Conservation (phyloP, 2,888 invertebrate species). For the Labia minor region DNA sequence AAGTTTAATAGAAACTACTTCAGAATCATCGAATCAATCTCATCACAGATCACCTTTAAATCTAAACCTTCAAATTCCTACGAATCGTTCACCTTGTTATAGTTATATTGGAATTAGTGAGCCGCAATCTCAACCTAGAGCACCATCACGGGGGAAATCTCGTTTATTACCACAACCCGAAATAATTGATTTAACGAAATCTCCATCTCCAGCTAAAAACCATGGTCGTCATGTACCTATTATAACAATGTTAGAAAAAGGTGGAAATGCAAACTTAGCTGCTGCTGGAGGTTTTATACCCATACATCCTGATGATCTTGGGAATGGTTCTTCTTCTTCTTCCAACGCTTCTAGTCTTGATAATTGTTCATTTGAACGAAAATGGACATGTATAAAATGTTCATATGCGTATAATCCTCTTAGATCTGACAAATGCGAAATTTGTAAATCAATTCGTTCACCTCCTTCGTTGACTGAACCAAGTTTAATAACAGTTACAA, state of each 20-base stretch:
- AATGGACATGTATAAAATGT: conserved; percentile 84
- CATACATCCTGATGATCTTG: neutral
- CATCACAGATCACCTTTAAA: conserved; percentile 37
- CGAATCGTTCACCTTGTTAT: conserved; percentile 25
- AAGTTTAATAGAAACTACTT: conserved; percentile 31
- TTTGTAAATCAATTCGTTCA: conserved; percentile 58
- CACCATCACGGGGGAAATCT: conserved; percentile 16
- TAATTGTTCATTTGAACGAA: conserved; percentile 36
- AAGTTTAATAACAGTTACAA: conserved; percentile 59
- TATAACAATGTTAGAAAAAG: neutral
- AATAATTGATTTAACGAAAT: conserved; percentile 20
- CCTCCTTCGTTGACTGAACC: conserved; percentile 52
- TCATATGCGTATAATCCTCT: conserved; percentile 79
- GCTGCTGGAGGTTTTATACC: conserved; percentile 4
- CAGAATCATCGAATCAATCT: conserved; percentile 30
- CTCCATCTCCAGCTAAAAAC: neutral
- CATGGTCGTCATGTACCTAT: neutral
- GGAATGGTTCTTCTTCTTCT: conserved; percentile 18
- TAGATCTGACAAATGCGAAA: conserved; percentile 69
- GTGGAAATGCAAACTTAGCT: conserved; percentile 21
- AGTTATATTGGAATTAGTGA: conserved; percentile 33
- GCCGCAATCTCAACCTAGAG: conserved; percentile 24
- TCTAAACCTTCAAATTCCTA: conserved; percentile 35
- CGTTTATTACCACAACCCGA: conserved; percentile 20
- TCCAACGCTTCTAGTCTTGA: conserved; percentile 21